Conservation (phyloP, 92 coral and sea anemone genomes). For the Porites evermanni region DNA sequence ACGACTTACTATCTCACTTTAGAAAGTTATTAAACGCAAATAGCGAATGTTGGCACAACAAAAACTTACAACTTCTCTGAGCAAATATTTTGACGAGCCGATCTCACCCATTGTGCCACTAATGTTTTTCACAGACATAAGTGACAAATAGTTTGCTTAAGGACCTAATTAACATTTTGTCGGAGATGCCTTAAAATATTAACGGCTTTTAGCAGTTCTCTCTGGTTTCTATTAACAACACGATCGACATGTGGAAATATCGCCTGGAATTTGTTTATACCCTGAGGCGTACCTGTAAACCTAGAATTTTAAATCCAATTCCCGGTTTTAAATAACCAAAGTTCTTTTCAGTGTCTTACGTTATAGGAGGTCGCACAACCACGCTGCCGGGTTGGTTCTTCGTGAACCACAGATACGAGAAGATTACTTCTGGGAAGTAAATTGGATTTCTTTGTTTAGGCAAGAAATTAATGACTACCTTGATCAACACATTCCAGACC, state of each 20-base stretch:
- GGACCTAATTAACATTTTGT: constrained; percentile 65
- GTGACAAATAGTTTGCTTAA: constrained; percentile 60
- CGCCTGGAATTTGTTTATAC: not conserved
- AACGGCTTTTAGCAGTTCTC: constrained; percentile 22
- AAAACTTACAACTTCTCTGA: constrained; percentile 31
- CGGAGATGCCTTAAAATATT: constrained; percentile 42
- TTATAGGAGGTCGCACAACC: not conserved
- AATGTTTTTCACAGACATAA: constrained; percentile 53
- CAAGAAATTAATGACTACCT: constrained; percentile 38
- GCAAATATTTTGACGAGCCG: constrained; percentile 47
- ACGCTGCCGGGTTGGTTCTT: not conserved
- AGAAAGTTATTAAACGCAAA: constrained; percentile 43
- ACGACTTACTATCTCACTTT: constrained; percentile 15
- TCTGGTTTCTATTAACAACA: constrained; percentile 36
- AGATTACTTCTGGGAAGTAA: constrained; percentile 9
- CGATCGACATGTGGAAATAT: not conserved
- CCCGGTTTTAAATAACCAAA: not conserved
- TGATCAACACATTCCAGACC: constrained; percentile 17
- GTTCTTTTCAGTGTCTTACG: not conserved
- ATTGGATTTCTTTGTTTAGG: constrained; percentile 43
- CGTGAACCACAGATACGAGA: constrained; percentile 3
- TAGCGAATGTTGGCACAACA: constrained; percentile 24
- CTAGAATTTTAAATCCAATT: not conserved
- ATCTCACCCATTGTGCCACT: constrained; percentile 39
- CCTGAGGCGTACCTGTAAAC: not conserved